Evolutionary conservation across 2,797 vertebrate species (phyloP).

Genomic region (Lepidocolaptes lacrymiger): DNA sequence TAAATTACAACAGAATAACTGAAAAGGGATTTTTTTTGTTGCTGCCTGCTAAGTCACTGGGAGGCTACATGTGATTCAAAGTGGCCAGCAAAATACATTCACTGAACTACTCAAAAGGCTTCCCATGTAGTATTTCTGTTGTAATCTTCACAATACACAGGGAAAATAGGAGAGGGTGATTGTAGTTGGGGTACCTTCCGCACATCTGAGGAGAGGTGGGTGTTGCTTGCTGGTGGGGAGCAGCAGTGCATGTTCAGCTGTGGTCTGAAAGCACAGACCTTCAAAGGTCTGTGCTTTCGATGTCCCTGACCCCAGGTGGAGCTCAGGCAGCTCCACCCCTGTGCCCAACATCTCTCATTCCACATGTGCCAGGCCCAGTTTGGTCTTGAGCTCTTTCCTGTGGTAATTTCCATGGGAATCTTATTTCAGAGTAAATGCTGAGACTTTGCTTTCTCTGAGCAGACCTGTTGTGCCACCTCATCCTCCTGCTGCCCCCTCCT

Average conservation of each 20-base stretch:
- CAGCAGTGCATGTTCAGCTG: rapidly evolving
- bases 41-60: background rate
- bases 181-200: background rate
- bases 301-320: background rate
- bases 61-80: background rate
- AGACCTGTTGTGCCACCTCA: background rate
- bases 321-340: background rate
- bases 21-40: background rate
- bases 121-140: background rate
- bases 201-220: background rate
- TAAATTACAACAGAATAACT: background rate
- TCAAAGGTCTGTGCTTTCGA: background rate
- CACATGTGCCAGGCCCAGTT: rapidly evolving
- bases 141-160: background rate
- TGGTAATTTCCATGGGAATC: background rate
- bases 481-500: background rate
- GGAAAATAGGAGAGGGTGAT: background rate
- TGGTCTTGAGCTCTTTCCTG: background rate
- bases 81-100: background rate
- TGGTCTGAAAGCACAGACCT: background rate
- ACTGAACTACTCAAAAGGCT: background rate
- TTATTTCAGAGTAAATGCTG: background rate
- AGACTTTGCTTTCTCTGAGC: background rate
- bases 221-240: background rate
- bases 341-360: background rate